Base-by-base conservation (phyloP, 2,888 invertebrate species). In the Mythimna albipuncta region DNA sequence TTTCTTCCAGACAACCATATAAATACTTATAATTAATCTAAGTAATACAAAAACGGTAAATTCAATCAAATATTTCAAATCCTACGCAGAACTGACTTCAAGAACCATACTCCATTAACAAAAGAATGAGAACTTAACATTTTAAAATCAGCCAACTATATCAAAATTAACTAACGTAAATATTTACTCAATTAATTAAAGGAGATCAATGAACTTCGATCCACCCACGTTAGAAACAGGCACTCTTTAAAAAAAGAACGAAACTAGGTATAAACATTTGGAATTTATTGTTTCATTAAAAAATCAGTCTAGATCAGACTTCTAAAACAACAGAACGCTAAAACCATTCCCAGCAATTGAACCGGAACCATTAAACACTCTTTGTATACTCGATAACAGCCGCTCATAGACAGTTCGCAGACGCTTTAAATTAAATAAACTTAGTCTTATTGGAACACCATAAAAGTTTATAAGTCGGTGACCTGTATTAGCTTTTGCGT, bases 401-500 rank as follows among this genome's bases (percentile, higher is more conserved):
- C 6, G n/a, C 16, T 16, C 32, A 62, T n/a, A 63, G 78, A 79
- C 58, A 65, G 54, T 21, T 21, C 52, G 16, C 83, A 80, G 83
- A 80, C 55, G 38, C 59, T 55, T 55, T 52, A 62, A 70, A 59
- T 75, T n/a, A 74, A 82, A 79, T 69, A 73, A 72, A 70, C 62
- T 11, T 26, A 70, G 32, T 61, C 64, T 67, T 50, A 72, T 61
- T 9, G 38, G 35, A 61, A 74, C 44, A 50, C 47, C 57, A 67
- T 69, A 21, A 68, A 76, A 69, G 35, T 47, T 35, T 52, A 64
- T 32, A 71, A 58, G 32, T 69, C 38, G 32, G 35, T 63, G 63
- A 72, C 58, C 77, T 54, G 59, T 38, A 65, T 81, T 72, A n/a
- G 21, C 66, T 79, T 85, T 79, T 71, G 66, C 79, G 57, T 44